A percentile compares a stretch with the other conserved stretches of the same genome.
Evolutionary conservation across 2,113 vertebrate species (phyloP).

Genomic region (Gadus macrocephalus): DNA sequence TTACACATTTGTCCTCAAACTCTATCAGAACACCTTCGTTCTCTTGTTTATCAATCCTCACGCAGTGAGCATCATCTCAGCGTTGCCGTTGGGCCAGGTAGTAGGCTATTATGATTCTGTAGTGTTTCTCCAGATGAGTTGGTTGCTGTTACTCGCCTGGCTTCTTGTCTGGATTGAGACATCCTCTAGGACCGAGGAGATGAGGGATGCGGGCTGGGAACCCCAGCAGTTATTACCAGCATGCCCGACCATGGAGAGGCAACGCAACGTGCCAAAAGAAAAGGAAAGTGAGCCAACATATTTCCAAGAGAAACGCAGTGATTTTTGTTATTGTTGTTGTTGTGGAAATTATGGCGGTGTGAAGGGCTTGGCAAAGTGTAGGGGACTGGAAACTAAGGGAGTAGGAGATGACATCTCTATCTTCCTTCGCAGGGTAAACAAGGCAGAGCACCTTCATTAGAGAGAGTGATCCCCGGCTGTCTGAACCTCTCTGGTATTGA

Average conservation of each 20-base stretch:
- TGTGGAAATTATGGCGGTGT: too few relatives aligned
- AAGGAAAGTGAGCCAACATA: slow-evolving; percentile 29
- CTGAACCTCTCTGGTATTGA: slow-evolving; percentile 48
- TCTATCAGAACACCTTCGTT: slow-evolving; percentile 4
- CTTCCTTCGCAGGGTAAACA: slow-evolving; percentile 55
- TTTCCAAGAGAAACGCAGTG: slow-evolving; percentile 49
- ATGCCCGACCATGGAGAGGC: slow-evolving; percentile 21
- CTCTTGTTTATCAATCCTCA: too few relatives aligned
- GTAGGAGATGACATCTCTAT: slow-evolving; percentile 54
- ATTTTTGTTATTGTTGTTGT: background rate
- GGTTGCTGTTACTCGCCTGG: too few relatives aligned
- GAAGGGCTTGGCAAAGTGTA: too few relatives aligned
- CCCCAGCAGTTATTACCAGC: too few relatives aligned
- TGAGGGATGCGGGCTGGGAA: too few relatives aligned
- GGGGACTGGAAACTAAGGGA: slow-evolving; percentile 38
- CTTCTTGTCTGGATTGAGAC: too few relatives aligned
- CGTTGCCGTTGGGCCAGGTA: too few relatives aligned
- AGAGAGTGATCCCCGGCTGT: slow-evolving; percentile 11
- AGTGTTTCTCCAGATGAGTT: too few relatives aligned
- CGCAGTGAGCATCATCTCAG: too few relatives aligned
- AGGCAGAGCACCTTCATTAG: slow-evolving; percentile 64
- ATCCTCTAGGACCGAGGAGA: too few relatives aligned
- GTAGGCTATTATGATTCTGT: too few relatives aligned
- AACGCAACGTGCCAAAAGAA: slow-evolving; percentile 38
- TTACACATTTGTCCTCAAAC: slow-evolving; percentile 63